phyloP scores from a whole-genome alignment of 2,888 invertebrate species.

The Cheilosia soror region DNA sequence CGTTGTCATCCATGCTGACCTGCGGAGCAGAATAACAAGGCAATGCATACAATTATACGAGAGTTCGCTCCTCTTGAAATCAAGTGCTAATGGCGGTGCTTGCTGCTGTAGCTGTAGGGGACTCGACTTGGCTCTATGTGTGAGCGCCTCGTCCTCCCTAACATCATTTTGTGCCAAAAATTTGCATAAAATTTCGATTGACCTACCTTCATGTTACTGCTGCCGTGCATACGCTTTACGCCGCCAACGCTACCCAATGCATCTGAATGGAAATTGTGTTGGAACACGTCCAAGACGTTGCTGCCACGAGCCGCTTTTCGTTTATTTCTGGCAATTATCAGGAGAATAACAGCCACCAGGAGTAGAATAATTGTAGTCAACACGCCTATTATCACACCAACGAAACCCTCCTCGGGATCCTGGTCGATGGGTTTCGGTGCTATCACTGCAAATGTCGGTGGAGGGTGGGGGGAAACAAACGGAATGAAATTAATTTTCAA shows the following conservation, averaged over 20 bases:
- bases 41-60: conserved; percentile 62
- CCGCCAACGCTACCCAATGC: conserved; percentile 83
- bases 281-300: conserved; percentile 83
- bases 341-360: conserved; percentile 88
- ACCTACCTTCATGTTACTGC: conserved; percentile 84
- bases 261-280: conserved; percentile 84
- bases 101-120: background rate
- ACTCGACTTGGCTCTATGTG: background rate
- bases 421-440: conserved; percentile 85
- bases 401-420: conserved; percentile 86
- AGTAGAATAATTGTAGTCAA: conserved; percentile 89
- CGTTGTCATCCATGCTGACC: conserved; percentile 83
- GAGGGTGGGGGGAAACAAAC: background rate
- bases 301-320: conserved; percentile 83
- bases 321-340: conserved; percentile 88
- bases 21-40: conserved; percentile 68
- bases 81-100: background rate
- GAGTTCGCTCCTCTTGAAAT: conserved; percentile 11
- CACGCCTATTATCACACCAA: conserved; percentile 88
- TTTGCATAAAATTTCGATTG: conserved; percentile 75
- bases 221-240: conserved; percentile 84
- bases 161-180: conserved; percentile 58
- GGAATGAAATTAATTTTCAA: conserved; percentile 54
- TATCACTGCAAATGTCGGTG: conserved; percentile 79
- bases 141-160: conserved; percentile 10